Evolutionary conservation across 2,888 invertebrate species (phyloP), one percentile per base, ranked within the genome.

Genomic region (Patella caerulea): DNA sequence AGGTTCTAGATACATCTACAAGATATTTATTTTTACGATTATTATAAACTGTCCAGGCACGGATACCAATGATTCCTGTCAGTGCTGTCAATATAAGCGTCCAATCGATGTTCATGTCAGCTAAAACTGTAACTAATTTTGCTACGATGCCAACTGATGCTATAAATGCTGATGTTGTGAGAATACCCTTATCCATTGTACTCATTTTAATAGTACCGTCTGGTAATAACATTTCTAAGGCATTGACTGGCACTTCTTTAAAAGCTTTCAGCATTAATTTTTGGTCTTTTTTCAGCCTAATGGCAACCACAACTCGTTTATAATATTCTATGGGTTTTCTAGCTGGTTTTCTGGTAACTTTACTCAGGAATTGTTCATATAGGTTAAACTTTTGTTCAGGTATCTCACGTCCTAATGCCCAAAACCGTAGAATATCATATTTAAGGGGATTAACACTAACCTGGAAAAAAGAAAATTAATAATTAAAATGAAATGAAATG

Each of bases 251-350:
- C 34, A 91, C 86, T 80, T 91, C 91, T 83, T 91, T 91, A 81
- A 91, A 91, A 17, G 87, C 87, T 82, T 91, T 91, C 69, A 91
- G 82, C 72, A 88, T 83, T n/a, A 91, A 88, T 83, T 90, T 90
- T 74, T 88, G 87, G 76, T 91, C 90, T 65, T 84, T 86, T 83
- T 90, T 91, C 65, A 90, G 83, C 14, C 91, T 82, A 5, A 90
- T 83, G 14, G 91, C 91, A 5, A 90, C 86, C 29, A 91, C 88
- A 7, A 91, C 89, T 74, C 91, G 84, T 79, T 91, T 91, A 87
- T 90, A 91, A 79, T 87, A 90, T 71, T 87, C 84, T 53, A 81
- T 74, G 7, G 89, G 83, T 55, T 79, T 78, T 3, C 83, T 84
- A 54, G 79, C 65, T 7, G 83, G 78, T n/a, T 79, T 70, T 3